Conservation (phyloP, 2,888 invertebrate genomes). For the Lumbricus terrestris region DNA sequence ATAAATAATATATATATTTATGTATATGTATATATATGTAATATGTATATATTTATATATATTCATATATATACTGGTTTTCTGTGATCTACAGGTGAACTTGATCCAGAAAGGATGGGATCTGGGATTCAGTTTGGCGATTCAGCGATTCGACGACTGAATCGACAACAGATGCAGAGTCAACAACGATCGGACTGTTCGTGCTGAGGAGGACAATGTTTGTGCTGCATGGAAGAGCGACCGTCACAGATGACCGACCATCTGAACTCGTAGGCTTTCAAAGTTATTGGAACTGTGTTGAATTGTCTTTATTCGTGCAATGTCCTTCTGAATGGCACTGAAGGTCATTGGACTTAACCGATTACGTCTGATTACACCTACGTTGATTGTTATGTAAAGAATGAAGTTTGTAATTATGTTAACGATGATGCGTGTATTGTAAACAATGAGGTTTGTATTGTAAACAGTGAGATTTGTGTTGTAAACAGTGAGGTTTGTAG, state of each 20-base stretch:
- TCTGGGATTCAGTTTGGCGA: constrained; percentile 71
- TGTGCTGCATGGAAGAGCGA: not conserved
- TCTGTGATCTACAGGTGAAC: constrained; percentile 65
- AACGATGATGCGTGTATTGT: too few relatives aligned
- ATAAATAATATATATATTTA: too few relatives aligned
- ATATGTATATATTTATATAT: too few relatives aligned
- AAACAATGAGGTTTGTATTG: too few relatives aligned
- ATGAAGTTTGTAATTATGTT: too few relatives aligned
- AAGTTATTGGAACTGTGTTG: not conserved
- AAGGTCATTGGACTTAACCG: not conserved
- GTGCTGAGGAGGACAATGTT: not conserved
- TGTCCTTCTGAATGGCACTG: not conserved
- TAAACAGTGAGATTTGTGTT: too few relatives aligned
- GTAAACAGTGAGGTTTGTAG: too few relatives aligned
- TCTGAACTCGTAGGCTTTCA: not conserved
- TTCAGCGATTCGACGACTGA: constrained; percentile 59
- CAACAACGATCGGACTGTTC: constrained; percentile 9
- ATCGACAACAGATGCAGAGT: constrained; percentile 13
- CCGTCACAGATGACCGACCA: not conserved
- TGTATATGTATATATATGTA: too few relatives aligned
- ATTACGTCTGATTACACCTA: not conserved
- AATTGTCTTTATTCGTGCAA: not conserved
- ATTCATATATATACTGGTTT: not conserved
- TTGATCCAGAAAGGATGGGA: constrained; percentile 79
- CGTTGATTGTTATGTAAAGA: too few relatives aligned